These are phyloP conservation scores for Adoxophyes honmai DNA, from an alignment of 1,140 invertebrate genomes.

Conservation along the genomic window DNA sequence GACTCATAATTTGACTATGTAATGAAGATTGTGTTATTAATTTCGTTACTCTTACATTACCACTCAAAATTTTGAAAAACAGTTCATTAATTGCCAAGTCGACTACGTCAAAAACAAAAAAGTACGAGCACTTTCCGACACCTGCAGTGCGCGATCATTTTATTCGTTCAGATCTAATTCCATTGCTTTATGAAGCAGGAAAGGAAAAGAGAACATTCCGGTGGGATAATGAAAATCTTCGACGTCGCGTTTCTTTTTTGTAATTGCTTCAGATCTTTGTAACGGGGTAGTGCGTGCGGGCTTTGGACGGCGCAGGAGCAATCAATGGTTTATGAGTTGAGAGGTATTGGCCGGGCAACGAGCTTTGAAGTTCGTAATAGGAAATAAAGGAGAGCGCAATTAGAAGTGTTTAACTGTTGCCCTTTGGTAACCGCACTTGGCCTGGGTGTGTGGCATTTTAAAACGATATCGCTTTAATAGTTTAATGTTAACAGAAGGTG, in stretches of 20 bases:
- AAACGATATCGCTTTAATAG: too few species aligned
- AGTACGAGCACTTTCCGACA: conserved; percentile 10
- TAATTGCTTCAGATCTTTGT: conserved; percentile 65
- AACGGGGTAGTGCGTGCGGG: conserved; percentile 42
- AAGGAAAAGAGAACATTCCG: conserved; percentile 20
- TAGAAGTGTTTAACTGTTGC: too few species aligned
- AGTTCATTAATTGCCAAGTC: too few species aligned
- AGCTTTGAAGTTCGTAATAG: background rate
- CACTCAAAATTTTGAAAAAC: too few species aligned
- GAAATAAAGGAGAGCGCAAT: too few species aligned
- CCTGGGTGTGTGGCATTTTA: too few species aligned
- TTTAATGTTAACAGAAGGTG: too few species aligned
- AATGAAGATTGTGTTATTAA: too few species aligned
- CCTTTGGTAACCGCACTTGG: too few species aligned
- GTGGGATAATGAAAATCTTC: conserved; percentile 51
- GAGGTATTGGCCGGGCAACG: conserved; percentile 18
- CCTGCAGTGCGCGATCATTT: background rate
- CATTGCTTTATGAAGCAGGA: conserved; percentile 24
- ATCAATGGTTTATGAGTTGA: conserved; percentile 63
- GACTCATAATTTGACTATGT: too few species aligned
- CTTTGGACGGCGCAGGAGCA: conserved; percentile 53
- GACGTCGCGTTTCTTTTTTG: conserved; percentile 54
- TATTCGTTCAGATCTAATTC: conserved; percentile 20
- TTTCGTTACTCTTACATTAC: too few species aligned
- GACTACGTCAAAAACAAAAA: conserved; percentile 23